Evolutionary conservation across 2,797 vertebrate genomes (phyloP).

Genomic region (Erpetoichthys calabaricus): DNA sequence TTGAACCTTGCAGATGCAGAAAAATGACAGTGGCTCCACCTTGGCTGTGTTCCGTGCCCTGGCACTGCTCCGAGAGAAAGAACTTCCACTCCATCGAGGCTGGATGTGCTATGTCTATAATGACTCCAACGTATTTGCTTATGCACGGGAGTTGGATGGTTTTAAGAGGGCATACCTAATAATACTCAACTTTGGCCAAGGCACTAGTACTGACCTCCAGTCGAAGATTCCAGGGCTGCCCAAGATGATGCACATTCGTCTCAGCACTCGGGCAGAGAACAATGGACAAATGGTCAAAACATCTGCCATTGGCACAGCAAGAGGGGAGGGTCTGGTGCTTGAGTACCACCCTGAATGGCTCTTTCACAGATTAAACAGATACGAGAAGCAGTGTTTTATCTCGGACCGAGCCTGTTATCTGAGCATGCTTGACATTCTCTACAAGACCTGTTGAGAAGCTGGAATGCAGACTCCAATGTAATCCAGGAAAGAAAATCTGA

Average conservation of each 20-base stretch:
- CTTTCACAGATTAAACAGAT: slow-evolving; percentile 42
- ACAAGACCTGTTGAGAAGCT: slow-evolving; percentile 50
- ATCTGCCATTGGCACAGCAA: slow-evolving; percentile 38
- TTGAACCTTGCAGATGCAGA: slow-evolving; percentile 51
- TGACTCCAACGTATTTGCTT: slow-evolving; percentile 53
- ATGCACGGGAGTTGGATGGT: slow-evolving; percentile 76
- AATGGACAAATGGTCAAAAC: slow-evolving; percentile 37
- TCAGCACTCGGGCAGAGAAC: slow-evolving; percentile 53
- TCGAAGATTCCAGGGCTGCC: slow-evolving; percentile 50
- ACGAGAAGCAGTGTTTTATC: slow-evolving; percentile 57
- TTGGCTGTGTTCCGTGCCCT: slow-evolving; percentile 66
- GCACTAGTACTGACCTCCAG: slow-evolving; percentile 42
- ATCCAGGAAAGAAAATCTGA: background rate
- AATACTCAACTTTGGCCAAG: slow-evolving; percentile 73
- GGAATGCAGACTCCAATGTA: background rate
- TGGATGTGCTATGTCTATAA: slow-evolving; percentile 76
- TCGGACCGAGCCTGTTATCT: slow-evolving; percentile 81
- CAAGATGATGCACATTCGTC: slow-evolving; percentile 36
- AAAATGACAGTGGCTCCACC: slow-evolving; percentile 40
- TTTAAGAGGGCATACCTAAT: slow-evolving; percentile 59
- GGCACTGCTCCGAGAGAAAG: slow-evolving; percentile 44
- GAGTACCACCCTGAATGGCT: slow-evolving; percentile 49
- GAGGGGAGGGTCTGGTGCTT: slow-evolving; percentile 73
- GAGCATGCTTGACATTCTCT: slow-evolving; percentile 54
- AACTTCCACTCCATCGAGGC: slow-evolving; percentile 63